Base-by-base conservation (phyloP, 92 coral and sea anemone genomes). In the Epizoanthus stellaris region DNA sequence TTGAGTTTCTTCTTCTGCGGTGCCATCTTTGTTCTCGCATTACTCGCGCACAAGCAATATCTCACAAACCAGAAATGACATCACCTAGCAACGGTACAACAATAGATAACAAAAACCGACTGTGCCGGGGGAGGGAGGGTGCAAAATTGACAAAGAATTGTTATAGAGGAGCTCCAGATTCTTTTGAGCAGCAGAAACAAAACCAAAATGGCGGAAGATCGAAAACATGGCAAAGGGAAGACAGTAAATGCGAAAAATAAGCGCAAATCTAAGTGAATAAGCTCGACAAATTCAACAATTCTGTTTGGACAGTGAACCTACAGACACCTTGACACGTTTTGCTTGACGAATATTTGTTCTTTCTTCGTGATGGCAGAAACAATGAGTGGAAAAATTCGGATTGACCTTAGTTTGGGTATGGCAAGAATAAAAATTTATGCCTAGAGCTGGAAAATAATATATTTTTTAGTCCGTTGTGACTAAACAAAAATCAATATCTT, bases 1-100 rank as follows among this genome's bases (percentile, higher is more conserved):
- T n/a, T n/a, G n/a, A n/a, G n/a, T 70, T 86, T 86, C 39, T 76
- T 76, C 52, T 76, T 76, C 25, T 1, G 21, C 8, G 82, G 82
- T 65, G 82, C 82, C 82, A 76, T 76, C n/a, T 56, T 76, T 54
- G 82, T 39, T 14, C 45, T 62, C 21, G 9, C 40, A 49, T n/a
- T n/a, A n/a, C n/a, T 39, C 66, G 61, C 45, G n/a, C 61, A 30
- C 82, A n/a, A 9, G 9, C n/a, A n/a, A n/a, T n/a, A n/a, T n/a
- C n/a, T n/a, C n/a, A n/a, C 14, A 56, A 57, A 76, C 36, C 82
- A 65, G 82, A 57, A 36, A 21, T 67, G 72, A 67, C 72, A 25
- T 67, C 72, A 67, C 72, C 43, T 67, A 67, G 43, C 43, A 67
- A 67, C 72, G 72, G 25, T 45, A 23, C 25, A 67, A 67, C 72